phyloP scores from a whole-genome alignment of 2,888 invertebrate species.

The Erynnis tages region DNA sequence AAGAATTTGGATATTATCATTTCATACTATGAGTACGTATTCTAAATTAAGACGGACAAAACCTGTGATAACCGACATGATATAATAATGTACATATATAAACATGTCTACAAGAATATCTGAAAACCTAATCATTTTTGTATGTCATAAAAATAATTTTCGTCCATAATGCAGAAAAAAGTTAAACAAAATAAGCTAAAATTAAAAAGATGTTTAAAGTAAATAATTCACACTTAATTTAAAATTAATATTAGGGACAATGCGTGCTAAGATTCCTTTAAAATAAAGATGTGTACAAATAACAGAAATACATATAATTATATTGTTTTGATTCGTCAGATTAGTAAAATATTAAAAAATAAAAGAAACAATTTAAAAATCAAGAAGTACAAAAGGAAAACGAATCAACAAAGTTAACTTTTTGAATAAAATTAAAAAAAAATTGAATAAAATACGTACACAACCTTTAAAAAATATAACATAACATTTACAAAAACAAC shows the following conservation, averaged over 20 bases:
- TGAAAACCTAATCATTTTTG: too few relatives aligned
- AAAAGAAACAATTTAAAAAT: neutral
- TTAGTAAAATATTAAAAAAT: neutral
- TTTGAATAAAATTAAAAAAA: neutral
- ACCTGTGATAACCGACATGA: too few relatives aligned
- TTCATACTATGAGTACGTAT: too few relatives aligned
- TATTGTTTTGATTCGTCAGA: neutral
- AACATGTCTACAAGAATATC: too few relatives aligned
- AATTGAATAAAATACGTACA: conserved; percentile 28
- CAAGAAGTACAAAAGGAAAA: neutral
- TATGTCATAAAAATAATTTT: too few relatives aligned
- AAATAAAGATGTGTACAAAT: conserved; percentile 48
- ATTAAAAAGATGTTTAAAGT: conserved; percentile 14
- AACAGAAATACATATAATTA: neutral
- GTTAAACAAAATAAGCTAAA: conserved; percentile 10
- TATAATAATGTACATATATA: too few relatives aligned
- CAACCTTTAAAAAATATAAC: conserved; percentile 35
- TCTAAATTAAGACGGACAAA: too few relatives aligned
- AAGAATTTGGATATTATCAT: too few relatives aligned
- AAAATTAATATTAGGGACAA: conserved; percentile 46
- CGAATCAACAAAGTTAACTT: neutral
- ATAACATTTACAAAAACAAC: conserved; percentile 34
- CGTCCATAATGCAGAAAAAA: too few relatives aligned
- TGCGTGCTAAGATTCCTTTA: conserved; percentile 46
- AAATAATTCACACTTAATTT: conserved; percentile 6